Evolutionary conservation across 2,888 invertebrate genomes (phyloP).

Genomic region (Malthinus seriepunctatus): DNA sequence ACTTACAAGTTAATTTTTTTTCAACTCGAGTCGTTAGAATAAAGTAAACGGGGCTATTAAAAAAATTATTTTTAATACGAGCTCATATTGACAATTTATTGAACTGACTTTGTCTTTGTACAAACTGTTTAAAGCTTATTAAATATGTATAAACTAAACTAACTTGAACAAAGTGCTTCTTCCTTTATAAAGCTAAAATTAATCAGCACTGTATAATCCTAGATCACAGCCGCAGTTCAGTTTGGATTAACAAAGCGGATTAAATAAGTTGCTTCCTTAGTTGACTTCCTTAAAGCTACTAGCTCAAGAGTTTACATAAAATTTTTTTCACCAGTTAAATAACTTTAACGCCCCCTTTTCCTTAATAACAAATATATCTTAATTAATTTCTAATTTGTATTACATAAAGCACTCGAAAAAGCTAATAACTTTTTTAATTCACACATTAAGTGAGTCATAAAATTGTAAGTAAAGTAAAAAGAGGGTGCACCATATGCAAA

Average conservation of each 20-base stretch:
- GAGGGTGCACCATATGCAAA: slow-evolving; percentile 36
- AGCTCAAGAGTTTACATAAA: slow-evolving; percentile 13
- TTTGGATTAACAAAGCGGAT: slow-evolving; percentile 40
- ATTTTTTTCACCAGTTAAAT: neutral
- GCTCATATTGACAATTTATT: neutral
- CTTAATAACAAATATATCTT: slow-evolving; percentile 15
- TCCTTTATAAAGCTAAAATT: slow-evolving; percentile 42
- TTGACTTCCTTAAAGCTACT: slow-evolving; percentile 21
- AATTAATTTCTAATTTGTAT: slow-evolving; percentile 30
- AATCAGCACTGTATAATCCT: slow-evolving; percentile 43
- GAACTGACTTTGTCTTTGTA: slow-evolving; percentile 21
- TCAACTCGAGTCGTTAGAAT: no score
- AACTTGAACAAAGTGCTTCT: slow-evolving; percentile 40
- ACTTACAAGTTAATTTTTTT: neutral
- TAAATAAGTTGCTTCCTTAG: slow-evolving; percentile 32
- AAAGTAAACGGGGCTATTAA: no score
- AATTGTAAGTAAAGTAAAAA: slow-evolving; percentile 26
- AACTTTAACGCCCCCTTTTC: neutral
- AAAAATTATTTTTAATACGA: no score
- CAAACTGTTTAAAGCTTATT: slow-evolving; percentile 26
- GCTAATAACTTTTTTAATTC: slow-evolving; percentile 34
- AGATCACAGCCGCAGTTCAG: slow-evolving; percentile 43
- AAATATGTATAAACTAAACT: slow-evolving; percentile 35
- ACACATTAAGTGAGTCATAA: slow-evolving; percentile 34
- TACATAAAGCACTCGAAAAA: slow-evolving; percentile 19